Evolutionary conservation across 2,113 vertebrate species (phyloP), one percentile per base, ranked within the genome.

Genomic region (Malurus alboscapulatus): DNA sequence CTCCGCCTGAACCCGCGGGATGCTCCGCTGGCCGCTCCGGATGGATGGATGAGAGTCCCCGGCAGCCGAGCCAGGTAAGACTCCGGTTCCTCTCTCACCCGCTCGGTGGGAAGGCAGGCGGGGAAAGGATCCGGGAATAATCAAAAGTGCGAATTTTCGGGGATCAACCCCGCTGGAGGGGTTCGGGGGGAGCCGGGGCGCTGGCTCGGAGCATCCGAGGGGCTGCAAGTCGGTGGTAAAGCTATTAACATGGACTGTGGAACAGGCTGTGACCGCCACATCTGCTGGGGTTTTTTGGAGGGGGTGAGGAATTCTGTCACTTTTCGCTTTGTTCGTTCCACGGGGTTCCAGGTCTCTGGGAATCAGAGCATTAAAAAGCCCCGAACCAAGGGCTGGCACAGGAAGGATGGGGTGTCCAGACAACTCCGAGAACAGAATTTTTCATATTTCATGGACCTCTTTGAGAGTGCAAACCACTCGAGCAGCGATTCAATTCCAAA

Each of bases 201-300:
- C 82, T 44, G 25, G 8, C 76, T 21, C 3, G 62, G 66, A 51
- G 53, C 51, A 2, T 8, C 55, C 29, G 66, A 96, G 96, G 87
- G 84, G 66, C 30, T 50, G 48, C 30, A 45, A 87, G 88, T 71
- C 87, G 72, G 50, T 40, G 45, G 94, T 97, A 96, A 97, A 98
- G 94, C 97, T 98, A 96, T 98, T 98, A 97, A 96, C 97, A 97
- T 97, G 97, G 98, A 97, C 57, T 24, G 92, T 76, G 81, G 89
- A 69, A 71, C 84, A 88, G 69, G 95, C 95, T 96, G 93, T 96
- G 92, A 92, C 36, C 88, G 86, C 29, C 25, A 59, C 40, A 69
- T 78, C 9, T 7, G 59, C 77, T 68, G 25, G 29, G 5, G 13
- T 21, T 22, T 25, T 61, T 19, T 4, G 32, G 12, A 54, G 54